Percentiles rank a stretch among this genome's conserved stretches.
Evolutionary conservation across 2,888 invertebrate genomes (phyloP).

Genomic region (Physocephala rufipes): DNA sequence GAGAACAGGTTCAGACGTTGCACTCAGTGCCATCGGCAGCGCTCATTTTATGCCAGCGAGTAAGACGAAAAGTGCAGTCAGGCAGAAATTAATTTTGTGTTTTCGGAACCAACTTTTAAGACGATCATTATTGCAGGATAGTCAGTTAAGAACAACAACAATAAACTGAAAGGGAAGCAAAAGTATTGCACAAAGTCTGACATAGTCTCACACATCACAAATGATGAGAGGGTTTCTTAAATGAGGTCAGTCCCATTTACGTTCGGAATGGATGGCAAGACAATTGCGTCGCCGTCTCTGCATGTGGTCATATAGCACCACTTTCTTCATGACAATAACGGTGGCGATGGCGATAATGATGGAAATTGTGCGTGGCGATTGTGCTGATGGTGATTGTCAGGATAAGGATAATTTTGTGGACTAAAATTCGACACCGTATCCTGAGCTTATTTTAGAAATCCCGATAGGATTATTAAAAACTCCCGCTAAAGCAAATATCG

Average conservation of each 20-base stretch:
- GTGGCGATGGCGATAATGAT: too few species aligned
- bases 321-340: too few species aligned
- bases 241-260: conserved; percentile 61
- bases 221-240: conserved; percentile 47
- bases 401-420: not conserved
- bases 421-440: too few species aligned
- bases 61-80: conserved; percentile 4
- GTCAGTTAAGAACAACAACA: not conserved
- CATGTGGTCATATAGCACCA: too few species aligned
- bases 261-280: not conserved
- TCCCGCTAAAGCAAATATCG: too few species aligned
- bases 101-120: conserved; percentile 8
- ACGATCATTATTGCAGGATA: conserved; percentile 15
- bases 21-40: not conserved
- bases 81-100: not conserved
- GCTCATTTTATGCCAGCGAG: not conserved
- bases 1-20: conserved; percentile 1
- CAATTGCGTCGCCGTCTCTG: not conserved
- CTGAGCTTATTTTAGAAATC: too few species aligned
- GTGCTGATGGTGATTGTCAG: not conserved
- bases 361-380: too few species aligned
- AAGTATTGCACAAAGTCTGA: not conserved
- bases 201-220: not conserved
- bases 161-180: not conserved
- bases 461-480: too few species aligned